These are phyloP conservation scores for Drosophila eugracilis DNA, from an alignment of 1,140 invertebrate species.

Conservation along the genomic window DNA sequence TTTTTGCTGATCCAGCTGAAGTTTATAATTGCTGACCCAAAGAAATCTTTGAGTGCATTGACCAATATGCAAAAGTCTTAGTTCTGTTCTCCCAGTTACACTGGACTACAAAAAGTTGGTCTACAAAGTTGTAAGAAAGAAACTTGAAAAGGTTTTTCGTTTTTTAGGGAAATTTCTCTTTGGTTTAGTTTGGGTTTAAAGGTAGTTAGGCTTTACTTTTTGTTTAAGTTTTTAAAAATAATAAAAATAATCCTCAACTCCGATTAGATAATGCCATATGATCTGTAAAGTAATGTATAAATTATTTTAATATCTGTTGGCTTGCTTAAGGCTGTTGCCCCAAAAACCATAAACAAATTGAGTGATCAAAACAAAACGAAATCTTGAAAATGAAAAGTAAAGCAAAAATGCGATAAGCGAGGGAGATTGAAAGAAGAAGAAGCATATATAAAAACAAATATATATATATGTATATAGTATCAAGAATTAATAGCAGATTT, in stretches of 20 bases:
- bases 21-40: constrained; percentile 5
- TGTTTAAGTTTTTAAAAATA: not conserved
- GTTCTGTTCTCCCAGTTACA: constrained; percentile 10
- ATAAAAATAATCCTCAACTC: no score
- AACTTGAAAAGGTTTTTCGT: no score
- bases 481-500: no score
- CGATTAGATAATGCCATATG: constrained; percentile 3
- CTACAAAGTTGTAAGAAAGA: not conserved
- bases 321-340: not conserved
- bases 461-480: no score
- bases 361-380: constrained; percentile 24
- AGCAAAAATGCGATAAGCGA: constrained; percentile 10
- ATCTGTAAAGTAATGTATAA: not conserved
- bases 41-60: constrained; percentile 8
- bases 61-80: not conserved
- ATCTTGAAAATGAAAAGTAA: not conserved
- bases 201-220: no score
- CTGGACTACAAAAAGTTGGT: not conserved
- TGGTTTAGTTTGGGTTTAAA: no score
- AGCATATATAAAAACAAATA: not conserved
- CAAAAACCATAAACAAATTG: constrained; percentile 25
- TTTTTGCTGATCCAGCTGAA: constrained; percentile 4
- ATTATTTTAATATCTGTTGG: not conserved
- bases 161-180: no score
- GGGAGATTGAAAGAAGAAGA: no score